Evolutionary conservation across 2,113 vertebrate genomes (phyloP).

Genomic region (Protobothrops mucrosquamatus): DNA sequence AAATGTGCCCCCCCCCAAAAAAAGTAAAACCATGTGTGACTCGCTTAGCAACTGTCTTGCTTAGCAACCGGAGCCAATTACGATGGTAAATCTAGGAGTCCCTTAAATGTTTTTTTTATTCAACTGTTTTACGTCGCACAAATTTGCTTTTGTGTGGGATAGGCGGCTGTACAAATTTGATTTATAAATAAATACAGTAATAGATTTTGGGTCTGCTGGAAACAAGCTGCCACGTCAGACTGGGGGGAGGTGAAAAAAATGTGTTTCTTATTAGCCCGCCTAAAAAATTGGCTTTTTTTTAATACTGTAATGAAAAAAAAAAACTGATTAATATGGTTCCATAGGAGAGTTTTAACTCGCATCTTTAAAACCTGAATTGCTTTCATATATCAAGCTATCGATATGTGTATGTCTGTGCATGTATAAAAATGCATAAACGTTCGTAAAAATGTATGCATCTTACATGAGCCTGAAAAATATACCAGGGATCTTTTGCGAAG

Average conservation of each 20-base stretch:
- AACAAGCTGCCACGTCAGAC: neutral
- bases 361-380: neutral
- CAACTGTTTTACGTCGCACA: too few species aligned
- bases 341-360: neutral
- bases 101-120: too few species aligned
- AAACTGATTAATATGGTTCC: neutral
- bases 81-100: too few species aligned
- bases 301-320: neutral
- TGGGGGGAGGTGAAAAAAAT: neutral
- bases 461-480: neutral
- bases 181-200: too few species aligned
- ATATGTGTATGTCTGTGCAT: neutral
- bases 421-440: neutral
- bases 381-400: neutral
- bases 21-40: too few species aligned
- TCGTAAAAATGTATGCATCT: neutral
- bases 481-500: neutral
- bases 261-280: neutral
- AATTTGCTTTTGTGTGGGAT: too few species aligned
- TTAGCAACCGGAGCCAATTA: too few species aligned
- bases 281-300: neutral
- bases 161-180: too few species aligned
- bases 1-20: too few species aligned
- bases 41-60: too few species aligned
- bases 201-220: neutral